Base-by-base conservation (phyloP, 2,797 vertebrate species). In the Alcedo quadribrachys region DNA sequence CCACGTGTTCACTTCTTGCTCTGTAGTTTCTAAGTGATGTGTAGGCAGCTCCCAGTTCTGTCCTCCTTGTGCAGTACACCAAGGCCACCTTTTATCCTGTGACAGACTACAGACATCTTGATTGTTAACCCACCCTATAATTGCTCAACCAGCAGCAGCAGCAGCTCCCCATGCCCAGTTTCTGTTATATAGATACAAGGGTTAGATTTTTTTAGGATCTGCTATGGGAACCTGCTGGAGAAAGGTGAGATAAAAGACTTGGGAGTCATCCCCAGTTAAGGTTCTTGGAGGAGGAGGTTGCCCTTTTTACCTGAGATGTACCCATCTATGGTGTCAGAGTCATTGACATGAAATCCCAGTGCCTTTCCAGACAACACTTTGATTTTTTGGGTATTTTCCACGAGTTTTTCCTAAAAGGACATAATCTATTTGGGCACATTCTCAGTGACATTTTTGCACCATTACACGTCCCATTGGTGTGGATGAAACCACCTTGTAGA, bases 1-100 rank as follows among this genome's bases (percentile, higher is more conserved):
- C 30, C 30, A 22, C 1, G 1, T 5, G 2, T 37, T 43, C 4
- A 0, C 30, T 61, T 61, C 51, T 73, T 55, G 22, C 32, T 32
- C 83, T 28, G 16, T 27, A 20, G 55, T 81, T 65, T 37, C 62
- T 6, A 1, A 13, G 25, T 20, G 12, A 10, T 13, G 62, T 50
- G 57, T 35, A 74, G 32, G 20, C 55, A 87, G 73, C 66, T 82
- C 60, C 25, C 28, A 79, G 54, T 15, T 28, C 27, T 68, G 20
- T 60, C 55, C 50, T 71, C 60, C 15, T 45, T 50, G 12, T 5
- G 3, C n/a, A n/a, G 21, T 24, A 74, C 5, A 21, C 30, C 42
- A 55, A 60, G 20, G 30, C 19, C 51, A 69, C 28, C 20, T 62
- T 66, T 82, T 14, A 24, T 85, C 14, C n/a, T 63, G 55, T 40